Conservation (phyloP, 2,888 invertebrate species). For the Argyresthia albistria region DNA sequence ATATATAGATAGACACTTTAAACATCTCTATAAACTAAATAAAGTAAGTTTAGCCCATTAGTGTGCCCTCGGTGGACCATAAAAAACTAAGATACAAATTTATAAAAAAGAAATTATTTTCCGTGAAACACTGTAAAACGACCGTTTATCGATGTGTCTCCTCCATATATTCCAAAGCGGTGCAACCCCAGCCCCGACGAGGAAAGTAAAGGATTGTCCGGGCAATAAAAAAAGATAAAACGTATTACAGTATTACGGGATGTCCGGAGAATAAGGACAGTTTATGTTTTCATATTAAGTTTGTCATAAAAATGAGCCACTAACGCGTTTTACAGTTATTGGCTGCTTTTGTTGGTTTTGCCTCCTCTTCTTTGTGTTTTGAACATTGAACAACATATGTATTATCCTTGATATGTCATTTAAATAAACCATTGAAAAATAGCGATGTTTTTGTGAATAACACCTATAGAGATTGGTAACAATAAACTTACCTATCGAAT, state of each 20-base stretch:
- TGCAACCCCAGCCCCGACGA: conserved; percentile 21
- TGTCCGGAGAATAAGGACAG: conserved; percentile 48
- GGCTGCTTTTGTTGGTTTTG: conserved; percentile 10
- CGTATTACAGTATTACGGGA: conserved; percentile 57
- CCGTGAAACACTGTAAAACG: too few relatives aligned
- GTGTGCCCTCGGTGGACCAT: too few relatives aligned
- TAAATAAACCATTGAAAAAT: neutral
- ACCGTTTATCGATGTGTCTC: too few relatives aligned
- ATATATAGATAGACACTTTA: too few relatives aligned
- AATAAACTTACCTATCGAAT: neutral
- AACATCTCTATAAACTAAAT: too few relatives aligned
- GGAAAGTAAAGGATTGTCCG: conserved; percentile 42
- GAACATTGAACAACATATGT: neutral
- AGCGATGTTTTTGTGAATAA: too few relatives aligned
- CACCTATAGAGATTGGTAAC: too few relatives aligned
- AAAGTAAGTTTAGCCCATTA: too few relatives aligned
- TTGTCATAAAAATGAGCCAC: conserved; percentile 46
- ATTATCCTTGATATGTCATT: neutral
- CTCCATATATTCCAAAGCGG: conserved; percentile 6
- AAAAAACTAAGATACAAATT: too few relatives aligned
- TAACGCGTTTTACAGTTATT: conserved; percentile 36
- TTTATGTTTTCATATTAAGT: conserved; percentile 54
- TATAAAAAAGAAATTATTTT: too few relatives aligned
- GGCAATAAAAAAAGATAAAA: conserved; percentile 52
- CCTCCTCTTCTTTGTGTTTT: neutral